These are phyloP conservation scores for Grantiella picta DNA, from an alignment of 2,113 vertebrate species.

Conservation along the genomic window DNA sequence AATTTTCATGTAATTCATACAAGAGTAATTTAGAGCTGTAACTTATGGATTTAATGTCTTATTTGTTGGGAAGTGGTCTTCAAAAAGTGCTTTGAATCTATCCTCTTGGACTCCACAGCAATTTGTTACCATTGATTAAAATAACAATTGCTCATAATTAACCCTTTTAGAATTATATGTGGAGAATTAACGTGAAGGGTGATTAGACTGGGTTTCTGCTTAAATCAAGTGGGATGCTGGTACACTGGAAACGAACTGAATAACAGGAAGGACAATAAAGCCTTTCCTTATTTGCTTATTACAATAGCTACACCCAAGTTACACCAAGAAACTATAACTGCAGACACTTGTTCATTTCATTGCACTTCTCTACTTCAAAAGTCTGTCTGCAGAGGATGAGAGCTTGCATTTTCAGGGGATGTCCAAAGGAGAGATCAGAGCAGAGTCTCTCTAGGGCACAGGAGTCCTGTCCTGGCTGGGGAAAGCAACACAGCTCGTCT, in stretches of 20 bases:
- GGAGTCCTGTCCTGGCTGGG: no score
- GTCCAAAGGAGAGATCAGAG: background rate
- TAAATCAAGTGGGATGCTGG: background rate
- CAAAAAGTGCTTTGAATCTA: conserved; percentile 18
- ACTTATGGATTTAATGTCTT: background rate
- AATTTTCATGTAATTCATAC: background rate
- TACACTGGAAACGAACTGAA: background rate
- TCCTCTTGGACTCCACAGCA: background rate
- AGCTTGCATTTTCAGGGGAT: background rate
- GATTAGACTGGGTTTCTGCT: background rate
- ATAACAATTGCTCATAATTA: background rate
- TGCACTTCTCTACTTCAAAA: background rate
- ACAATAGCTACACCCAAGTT: background rate
- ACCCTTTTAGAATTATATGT: background rate
- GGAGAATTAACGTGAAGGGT: background rate
- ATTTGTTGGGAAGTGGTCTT: background rate
- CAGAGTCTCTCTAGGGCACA: background rate
- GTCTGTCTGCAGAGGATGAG: background rate
- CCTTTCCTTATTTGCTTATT: background rate
- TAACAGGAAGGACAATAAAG: background rate
- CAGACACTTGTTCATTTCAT: background rate
- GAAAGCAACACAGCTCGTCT: background rate
- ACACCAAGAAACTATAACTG: background rate
- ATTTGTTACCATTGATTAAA: background rate
- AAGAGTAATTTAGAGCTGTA: background rate